phyloP scores from a whole-genome alignment of 2,797 vertebrate genomes.

The Crax fasciolata region DNA sequence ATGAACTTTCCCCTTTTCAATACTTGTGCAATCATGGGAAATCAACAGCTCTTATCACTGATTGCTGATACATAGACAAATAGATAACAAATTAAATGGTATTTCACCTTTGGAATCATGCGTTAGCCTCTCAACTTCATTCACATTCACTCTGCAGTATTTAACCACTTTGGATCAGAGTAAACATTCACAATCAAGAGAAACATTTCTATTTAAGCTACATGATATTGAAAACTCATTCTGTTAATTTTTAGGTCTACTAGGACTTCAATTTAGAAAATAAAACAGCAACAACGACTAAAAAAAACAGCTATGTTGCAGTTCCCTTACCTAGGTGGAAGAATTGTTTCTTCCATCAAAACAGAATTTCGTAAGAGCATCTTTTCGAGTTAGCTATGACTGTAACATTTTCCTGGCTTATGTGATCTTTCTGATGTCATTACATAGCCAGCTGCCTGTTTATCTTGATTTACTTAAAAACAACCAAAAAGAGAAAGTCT shows the following conservation, averaged over 20 bases:
- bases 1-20: not conserved
- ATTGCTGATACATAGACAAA: not conserved
- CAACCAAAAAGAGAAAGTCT: constrained; percentile 26
- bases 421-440: constrained; percentile 29
- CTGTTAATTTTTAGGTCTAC: not conserved
- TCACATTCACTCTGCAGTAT: not conserved
- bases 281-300: not conserved
- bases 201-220: not conserved
- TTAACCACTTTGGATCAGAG: not conserved
- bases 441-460: constrained; percentile 36
- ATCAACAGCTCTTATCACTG: not conserved
- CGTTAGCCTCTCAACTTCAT: not conserved
- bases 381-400: constrained; percentile 23
- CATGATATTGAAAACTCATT: not conserved
- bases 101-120: not conserved
- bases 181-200: not conserved
- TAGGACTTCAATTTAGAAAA: not conserved
- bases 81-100: not conserved
- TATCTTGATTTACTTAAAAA: constrained; percentile 42
- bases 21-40: not conserved
- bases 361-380: constrained; percentile 35
- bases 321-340: constrained; percentile 26
- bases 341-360: constrained; percentile 28
- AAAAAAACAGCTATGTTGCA: not conserved
- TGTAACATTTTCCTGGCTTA: constrained; percentile 67